phyloP scores from a whole-genome alignment of 2,113 vertebrate species.

The Malurus alboscapulatus region DNA sequence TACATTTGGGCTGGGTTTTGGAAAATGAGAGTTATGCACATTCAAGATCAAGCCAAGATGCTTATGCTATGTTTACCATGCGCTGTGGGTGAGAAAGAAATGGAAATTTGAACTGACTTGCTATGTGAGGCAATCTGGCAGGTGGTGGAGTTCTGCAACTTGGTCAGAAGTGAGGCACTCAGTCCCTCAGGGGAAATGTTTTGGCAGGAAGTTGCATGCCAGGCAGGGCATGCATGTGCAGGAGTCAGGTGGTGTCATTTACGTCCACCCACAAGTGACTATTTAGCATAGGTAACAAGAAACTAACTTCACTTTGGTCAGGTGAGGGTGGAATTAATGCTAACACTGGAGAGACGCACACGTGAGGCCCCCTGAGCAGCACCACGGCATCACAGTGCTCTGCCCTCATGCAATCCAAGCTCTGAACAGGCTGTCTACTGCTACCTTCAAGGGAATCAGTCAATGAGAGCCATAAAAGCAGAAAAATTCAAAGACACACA shows the following conservation, averaged over 20 bases:
- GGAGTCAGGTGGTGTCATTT: background rate
- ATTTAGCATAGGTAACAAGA: background rate
- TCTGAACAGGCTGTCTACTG: background rate
- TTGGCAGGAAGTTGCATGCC: background rate
- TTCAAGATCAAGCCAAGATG: background rate
- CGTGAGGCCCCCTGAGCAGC: background rate
- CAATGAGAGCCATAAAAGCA: background rate
- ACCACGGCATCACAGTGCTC: background rate
- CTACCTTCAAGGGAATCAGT: background rate
- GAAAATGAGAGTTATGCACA: background rate
- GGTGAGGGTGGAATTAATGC: background rate
- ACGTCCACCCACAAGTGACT: background rate
- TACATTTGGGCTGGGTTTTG: background rate
- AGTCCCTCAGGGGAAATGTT: background rate
- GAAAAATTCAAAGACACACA: background rate
- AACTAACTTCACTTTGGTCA: background rate
- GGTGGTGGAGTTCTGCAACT: background rate
- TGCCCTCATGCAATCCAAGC: background rate
- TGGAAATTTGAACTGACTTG: background rate
- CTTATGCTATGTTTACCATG: background rate
- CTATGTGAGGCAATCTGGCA: background rate
- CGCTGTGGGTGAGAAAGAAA: background rate
- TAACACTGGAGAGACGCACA: fast-evolving
- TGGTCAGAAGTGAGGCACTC: background rate
- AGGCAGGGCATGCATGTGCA: background rate